Base-by-base conservation (phyloP, 2,113 vertebrate species). In the Ornithorhynchus anatinus region DNA sequence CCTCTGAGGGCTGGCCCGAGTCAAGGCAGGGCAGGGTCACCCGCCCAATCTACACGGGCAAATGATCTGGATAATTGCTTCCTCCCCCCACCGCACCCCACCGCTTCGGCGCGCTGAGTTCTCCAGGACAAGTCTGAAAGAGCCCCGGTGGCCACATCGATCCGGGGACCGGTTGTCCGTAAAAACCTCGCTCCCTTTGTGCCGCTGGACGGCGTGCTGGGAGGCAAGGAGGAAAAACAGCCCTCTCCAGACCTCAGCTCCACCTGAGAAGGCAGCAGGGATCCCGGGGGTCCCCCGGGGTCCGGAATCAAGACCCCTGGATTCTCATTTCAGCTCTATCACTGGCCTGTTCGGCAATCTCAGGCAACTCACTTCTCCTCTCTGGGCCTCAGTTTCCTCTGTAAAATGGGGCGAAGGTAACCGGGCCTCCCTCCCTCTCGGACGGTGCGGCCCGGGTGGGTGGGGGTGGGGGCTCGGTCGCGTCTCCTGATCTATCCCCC, bases 261-360 rank as follows among this genome's bases (percentile, higher is more conserved):
- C 22, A 23, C 10, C 20, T 40, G 4, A 6, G 22, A 3, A 17
- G 37, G 37, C 38, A 12, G 8, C 2, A 11, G 31, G 50, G 2
- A 2, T 7, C 23, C 2, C 8, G 6, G 42, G 17, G 19, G 17
- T 13, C 2, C 0, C 0, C 8, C 2, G 10, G 11, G 6, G 9
- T 32, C 5, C 17, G 37, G 29, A 20, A 25, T 44, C 31, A 20
- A 20, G 29, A 67, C 25, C 13, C 3, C 11, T 3, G 5, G 13
- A 20, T 8, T 10, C 1, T 15, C 60, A 52, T 29, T 17, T 7
- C 0, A 1, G 14, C 27, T 27, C 2, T 13, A 1, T 31, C 27
- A 5, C 35, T 60, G 35, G 1, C 32, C 37, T 16, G 8, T n/a
- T 3, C 8, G 10, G 51, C 19, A 20, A n/a, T n/a, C 29, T 14